Percentiles rank a stretch among this genome's conserved stretches.
phyloP scores from a whole-genome alignment of 2,888 invertebrate species.

The Pardosa pseudoannulata region DNA sequence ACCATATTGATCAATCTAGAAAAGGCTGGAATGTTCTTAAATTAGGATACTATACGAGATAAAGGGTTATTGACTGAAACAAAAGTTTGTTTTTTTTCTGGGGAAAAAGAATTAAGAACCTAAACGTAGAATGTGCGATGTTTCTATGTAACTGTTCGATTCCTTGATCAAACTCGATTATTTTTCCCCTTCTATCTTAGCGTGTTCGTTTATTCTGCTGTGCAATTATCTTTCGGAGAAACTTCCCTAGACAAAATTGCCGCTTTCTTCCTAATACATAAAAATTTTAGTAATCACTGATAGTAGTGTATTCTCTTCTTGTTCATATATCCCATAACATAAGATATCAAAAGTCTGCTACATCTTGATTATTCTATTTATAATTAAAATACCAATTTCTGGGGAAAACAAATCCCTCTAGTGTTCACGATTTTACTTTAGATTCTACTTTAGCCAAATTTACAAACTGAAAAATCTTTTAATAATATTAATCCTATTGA shows the following conservation, averaged over 20 bases:
- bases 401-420: no score
- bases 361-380: no score
- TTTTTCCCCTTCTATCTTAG: background rate
- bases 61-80: background rate
- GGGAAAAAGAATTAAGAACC: background rate
- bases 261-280: no score
- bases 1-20: background rate
- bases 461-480: no score
- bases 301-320: no score
- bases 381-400: no score
- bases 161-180: background rate
- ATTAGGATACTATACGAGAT: conserved; percentile 1
- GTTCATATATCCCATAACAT: no score
- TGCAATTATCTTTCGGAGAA: background rate
- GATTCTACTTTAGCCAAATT: no score
- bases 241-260: background rate
- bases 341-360: no score
- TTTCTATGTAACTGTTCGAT: background rate
- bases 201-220: background rate
- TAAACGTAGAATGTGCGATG: background rate
- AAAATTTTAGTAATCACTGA: no score
- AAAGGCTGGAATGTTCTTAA: background rate
- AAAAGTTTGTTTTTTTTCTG: background rate
- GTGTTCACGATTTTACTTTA: no score
- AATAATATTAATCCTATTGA: no score